Evolutionary conservation across 1,140 invertebrate species (phyloP).

Genomic region (Trachymyrmex cornetzi): DNA sequence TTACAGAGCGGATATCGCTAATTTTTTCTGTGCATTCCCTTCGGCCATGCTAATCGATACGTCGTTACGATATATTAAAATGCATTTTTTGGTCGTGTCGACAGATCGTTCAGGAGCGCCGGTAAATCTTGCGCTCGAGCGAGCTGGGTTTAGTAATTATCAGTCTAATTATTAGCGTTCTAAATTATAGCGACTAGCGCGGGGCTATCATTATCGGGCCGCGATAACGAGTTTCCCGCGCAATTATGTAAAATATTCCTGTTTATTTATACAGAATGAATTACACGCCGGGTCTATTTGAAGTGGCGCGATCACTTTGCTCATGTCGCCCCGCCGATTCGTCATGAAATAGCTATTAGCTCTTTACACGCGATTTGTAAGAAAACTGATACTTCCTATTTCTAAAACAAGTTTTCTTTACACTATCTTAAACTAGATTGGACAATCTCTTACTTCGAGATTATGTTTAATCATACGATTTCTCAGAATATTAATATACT

Average conservation of each 20-base stretch:
- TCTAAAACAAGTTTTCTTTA: slow-evolving; percentile 5
- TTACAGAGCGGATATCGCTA: slow-evolving; percentile 32
- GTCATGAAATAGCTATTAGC: slow-evolving; percentile 36
- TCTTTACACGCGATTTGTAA: slow-evolving; percentile 41
- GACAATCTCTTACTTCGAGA: slow-evolving; percentile 26
- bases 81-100: slow-evolving; percentile 36
- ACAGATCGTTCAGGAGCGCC: slow-evolving; percentile 35
- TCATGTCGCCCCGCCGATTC: slow-evolving; percentile 24
- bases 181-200: slow-evolving; percentile 32
- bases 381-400: background rate
- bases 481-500: slow-evolving; percentile 18
- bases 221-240: slow-evolving; percentile 56
- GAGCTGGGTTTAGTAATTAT: slow-evolving; percentile 45
- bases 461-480: slow-evolving; percentile 37
- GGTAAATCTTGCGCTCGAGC: slow-evolving; percentile 30
- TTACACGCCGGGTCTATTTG: slow-evolving; percentile 37
- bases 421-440: slow-evolving; percentile 48
- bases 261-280: slow-evolving; percentile 54
- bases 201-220: slow-evolving; percentile 28
- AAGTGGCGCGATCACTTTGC: slow-evolving; percentile 48
- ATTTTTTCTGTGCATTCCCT: background rate
- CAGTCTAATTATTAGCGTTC: slow-evolving; percentile 51
- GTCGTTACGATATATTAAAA: slow-evolving; percentile 57
- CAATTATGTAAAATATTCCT: slow-evolving; percentile 59
- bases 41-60: slow-evolving; percentile 22